Base-by-base conservation (phyloP, 2,113 vertebrate genomes). In the Excalfactoria chinensis region DNA sequence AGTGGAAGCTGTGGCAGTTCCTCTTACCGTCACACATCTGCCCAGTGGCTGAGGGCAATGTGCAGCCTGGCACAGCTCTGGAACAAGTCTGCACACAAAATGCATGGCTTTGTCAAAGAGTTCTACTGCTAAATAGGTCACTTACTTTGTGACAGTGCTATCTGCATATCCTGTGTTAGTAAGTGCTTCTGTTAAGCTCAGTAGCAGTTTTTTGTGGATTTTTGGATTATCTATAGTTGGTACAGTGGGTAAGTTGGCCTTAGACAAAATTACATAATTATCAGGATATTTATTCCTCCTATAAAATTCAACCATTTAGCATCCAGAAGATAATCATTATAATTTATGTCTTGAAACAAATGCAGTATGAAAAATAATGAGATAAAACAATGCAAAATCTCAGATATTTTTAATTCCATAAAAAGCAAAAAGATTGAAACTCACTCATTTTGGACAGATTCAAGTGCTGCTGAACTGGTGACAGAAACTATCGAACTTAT, bases 11-110 rank as follows among this genome's bases (percentile, higher is more conserved):
- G 73, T 56, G 8, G 4, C 1, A 48, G 58, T 43, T 71, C 3
- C 37, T 28, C 0, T 53, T 40, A 9, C 12, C 51, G 11, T 35
- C 58, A 2, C 49, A 34, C 0, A 8, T 16, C 60, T 59, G 32
- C 9, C 49, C 15, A 16, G 13, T 15, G 22, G 15, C 53, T 1
- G 1, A 59, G 41, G 66, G 66, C 72, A 35, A 15, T 7, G 22
- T 32, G 46, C 16, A 25, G 35, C 40, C 16, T 1, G 0, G 7
- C 37, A 34, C 6, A 23, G 68, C 14, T 43, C 37, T 74, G 59
- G 41, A 70, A 41, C 35, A 35, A n/a, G 8, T 43, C 82, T 79
- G 48, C 28, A 12, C 20, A 51, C 43, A 37, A 68, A 18, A 7
- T 34, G 18, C 7, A 7, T 53, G 32, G n/a, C 26, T 85, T 80